A percentile compares a stretch with the other conserved stretches of the same genome.
phyloP scores from a whole-genome alignment of 2,888 invertebrate genomes.

The Ormia ochracea region DNA sequence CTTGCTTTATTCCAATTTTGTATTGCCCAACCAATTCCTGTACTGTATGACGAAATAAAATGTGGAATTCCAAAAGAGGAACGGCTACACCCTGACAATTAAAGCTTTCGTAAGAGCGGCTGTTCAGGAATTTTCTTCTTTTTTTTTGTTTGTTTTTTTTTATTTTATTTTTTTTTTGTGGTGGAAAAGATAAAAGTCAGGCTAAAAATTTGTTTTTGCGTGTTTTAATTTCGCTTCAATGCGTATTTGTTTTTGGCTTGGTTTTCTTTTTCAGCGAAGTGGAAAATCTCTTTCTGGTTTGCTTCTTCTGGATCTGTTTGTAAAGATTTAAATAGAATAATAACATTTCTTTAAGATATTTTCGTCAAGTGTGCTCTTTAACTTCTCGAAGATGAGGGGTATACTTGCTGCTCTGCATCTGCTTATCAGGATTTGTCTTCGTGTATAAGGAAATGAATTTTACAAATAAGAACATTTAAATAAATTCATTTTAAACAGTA shows the following conservation, averaged over 20 bases:
- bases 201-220: not conserved
- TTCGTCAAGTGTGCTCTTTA: too few relatives aligned
- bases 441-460: too few relatives aligned
- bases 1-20: too few relatives aligned
- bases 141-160: not conserved
- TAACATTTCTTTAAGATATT: not conserved
- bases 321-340: not conserved
- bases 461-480: too few relatives aligned
- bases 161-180: not conserved
- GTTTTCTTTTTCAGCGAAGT: conserved; percentile 14
- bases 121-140: not conserved
- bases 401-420: too few relatives aligned
- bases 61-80: not conserved
- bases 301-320: not conserved
- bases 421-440: too few relatives aligned
- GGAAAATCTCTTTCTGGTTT: conserved; percentile 5
- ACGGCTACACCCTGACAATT: not conserved
- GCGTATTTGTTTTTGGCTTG: not conserved
- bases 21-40: not conserved
- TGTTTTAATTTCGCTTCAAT: not conserved
- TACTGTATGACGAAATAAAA: not conserved
- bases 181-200: not conserved
- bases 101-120: not conserved
- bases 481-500: too few relatives aligned
- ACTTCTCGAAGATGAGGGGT: too few relatives aligned